Conservation (phyloP, 2,113 vertebrate genomes). For the Tretioscincus oriximinensis region DNA sequence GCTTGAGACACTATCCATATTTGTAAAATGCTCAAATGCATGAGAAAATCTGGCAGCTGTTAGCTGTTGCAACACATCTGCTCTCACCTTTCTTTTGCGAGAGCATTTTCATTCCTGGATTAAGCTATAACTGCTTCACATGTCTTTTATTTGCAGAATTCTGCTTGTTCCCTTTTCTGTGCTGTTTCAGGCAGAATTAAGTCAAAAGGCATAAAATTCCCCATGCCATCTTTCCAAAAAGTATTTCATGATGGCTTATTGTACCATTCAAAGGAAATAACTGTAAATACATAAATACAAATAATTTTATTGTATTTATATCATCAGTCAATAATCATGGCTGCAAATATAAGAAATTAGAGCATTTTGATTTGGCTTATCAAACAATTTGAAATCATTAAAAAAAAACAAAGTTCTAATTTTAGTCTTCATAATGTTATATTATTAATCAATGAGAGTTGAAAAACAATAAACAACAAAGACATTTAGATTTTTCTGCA, state of each 20-base stretch:
- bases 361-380: neutral
- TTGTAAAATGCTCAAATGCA: neutral
- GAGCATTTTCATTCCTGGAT: neutral
- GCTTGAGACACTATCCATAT: neutral
- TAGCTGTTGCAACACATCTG: slow-evolving; percentile 7
- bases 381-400: slow-evolving; percentile 9
- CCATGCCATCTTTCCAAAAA: neutral
- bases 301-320: neutral
- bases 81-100: slow-evolving; percentile 11
- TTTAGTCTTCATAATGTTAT: slow-evolving; percentile 41
- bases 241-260: neutral
- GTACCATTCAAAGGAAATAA: neutral
- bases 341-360: fast-evolving
- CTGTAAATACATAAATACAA: neutral
- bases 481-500: slow-evolving; percentile 20
- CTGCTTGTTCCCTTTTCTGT: neutral
- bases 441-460: slow-evolving; percentile 47
- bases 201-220: neutral
- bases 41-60: neutral
- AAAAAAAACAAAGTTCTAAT: neutral
- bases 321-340: neutral
- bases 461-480: slow-evolving; percentile 33
- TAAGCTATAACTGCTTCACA: slow-evolving; percentile 8
- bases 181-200: neutral
- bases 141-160: neutral